Base-by-base conservation (phyloP, 30 jellyfish, hydroid and myxozoan species). In the Cassiopea andromeda region DNA sequence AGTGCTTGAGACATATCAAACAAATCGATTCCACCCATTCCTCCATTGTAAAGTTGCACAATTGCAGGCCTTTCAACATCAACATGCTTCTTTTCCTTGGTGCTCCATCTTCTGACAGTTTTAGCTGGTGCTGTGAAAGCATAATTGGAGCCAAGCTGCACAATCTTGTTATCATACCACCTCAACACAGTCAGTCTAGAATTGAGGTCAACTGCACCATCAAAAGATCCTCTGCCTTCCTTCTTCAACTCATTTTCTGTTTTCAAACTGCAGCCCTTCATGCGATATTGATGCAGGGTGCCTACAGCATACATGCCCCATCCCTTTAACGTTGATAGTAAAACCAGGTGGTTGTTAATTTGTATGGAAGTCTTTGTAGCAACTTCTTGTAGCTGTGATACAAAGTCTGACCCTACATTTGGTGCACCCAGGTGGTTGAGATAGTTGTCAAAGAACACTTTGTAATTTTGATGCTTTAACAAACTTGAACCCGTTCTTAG, bases 231-330 rank as follows among this genome's bases (percentile, higher is more conserved):
- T 27, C 95, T 47, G 47, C 92, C 92, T 44, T 78, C 91, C 75
- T 87, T 87, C 91, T 72, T 79, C 86, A 84, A 1, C 77, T 84
- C 92, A 15, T 66, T 72, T 83, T 76, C 93, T 38, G 71, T 60
- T 69, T 79, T 88, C 78, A 88, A 66, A 18, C 44, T 69, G 86
- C 95, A 88, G 16, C 91, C 91, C 80, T 58, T 78, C 87, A 79
- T 88, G 49, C 77, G 91, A 69, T 88, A 38, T 88, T 88, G 78
- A n/a, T 78, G 47, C 67, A 88, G 46, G 49, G 95, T 88, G 77
- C 92, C 95, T 44, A 88, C 95, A 60, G 95, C 85, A 44, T 14
- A 79, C 78, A 88, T 67, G 93, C 87, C 85, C 91, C 91, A 88
- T 58, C 77, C 92, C 73, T 88, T 88, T 73, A 77, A 48, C 79